Percentiles rank a stretch among this genome's conserved stretches.
Evolutionary conservation across 2,888 invertebrate genomes (phyloP).

Genomic region (Microplitis manilae): DNA sequence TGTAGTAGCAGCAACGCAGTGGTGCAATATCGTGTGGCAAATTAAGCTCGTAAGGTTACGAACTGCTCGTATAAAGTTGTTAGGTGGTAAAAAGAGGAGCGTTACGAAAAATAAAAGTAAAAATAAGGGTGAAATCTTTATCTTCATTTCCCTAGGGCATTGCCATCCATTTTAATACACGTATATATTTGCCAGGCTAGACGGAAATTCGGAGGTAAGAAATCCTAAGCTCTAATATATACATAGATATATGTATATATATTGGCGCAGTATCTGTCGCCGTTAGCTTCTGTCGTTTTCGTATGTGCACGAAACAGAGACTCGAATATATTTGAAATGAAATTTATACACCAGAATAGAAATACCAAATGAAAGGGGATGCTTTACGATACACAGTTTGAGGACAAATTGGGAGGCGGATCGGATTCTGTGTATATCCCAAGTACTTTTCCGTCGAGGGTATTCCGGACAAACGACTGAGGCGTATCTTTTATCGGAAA

Average conservation of each 20-base stretch:
- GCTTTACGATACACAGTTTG: slow-evolving; percentile 32
- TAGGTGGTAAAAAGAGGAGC: slow-evolving; percentile 19
- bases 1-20: slow-evolving; percentile 27
- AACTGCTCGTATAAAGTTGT: slow-evolving; percentile 29
- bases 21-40: slow-evolving; percentile 37
- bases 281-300: background rate
- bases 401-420: slow-evolving; percentile 18
- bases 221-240: background rate
- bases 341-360: slow-evolving; percentile 1
- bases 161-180: too few relatives aligned
- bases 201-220: too few relatives aligned
- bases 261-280: background rate
- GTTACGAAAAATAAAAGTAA: background rate
- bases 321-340: slow-evolving; percentile 5
- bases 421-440: background rate
- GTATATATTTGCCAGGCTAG: too few relatives aligned
- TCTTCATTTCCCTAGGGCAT: background rate
- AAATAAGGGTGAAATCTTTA: background rate
- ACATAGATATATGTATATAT: background rate
- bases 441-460: background rate
- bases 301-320: slow-evolving; percentile 6
- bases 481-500: slow-evolving; percentile 14
- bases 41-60: slow-evolving; percentile 35
- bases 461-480: slow-evolving; percentile 18
- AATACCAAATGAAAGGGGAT: slow-evolving; percentile 14